phyloP scores from a whole-genome alignment of 2,888 invertebrate genomes.

The Tribolium freemani region DNA sequence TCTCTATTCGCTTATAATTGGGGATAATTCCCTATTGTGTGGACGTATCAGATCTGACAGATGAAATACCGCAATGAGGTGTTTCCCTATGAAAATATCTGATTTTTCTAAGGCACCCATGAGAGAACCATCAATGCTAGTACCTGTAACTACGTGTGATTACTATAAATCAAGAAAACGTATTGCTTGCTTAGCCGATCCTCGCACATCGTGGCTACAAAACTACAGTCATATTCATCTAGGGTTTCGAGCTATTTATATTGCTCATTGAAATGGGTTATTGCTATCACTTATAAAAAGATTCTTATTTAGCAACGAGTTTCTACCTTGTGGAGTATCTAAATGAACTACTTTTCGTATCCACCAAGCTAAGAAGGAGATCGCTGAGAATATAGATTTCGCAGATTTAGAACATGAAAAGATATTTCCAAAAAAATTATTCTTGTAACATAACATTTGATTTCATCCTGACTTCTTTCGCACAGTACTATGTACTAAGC shows the following conservation, averaged over 20 bases:
- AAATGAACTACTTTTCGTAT: too few species aligned
- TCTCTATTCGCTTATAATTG: conserved; percentile 63
- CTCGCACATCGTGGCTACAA: conserved; percentile 2
- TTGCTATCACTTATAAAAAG: too few species aligned
- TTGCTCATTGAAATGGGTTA: too few species aligned
- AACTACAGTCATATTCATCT: conserved; percentile 2
- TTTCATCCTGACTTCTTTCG: too few species aligned
- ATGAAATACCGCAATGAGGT: conserved; percentile 6
- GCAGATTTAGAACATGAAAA: too few species aligned
- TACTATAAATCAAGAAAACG: conserved; percentile 23
- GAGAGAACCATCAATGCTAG: neutral
- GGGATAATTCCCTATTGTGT: conserved; percentile 62
- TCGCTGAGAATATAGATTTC: too few species aligned
- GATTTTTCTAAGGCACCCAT: neutral
- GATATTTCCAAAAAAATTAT: too few species aligned
- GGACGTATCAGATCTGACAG: conserved; percentile 24
- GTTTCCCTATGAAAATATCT: conserved; percentile 10
- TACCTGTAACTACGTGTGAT: neutral
- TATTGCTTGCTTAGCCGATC: neutral
- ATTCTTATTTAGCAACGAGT: conserved; percentile 5
- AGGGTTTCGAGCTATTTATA: conserved; percentile 19
- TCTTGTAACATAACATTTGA: too few species aligned
- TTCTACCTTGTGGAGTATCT: too few species aligned
- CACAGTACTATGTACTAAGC: too few species aligned
- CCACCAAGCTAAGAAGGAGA: too few species aligned